Base-by-base conservation (phyloP, 2,113 vertebrate species). In the Rhinichthys klamathensis region DNA sequence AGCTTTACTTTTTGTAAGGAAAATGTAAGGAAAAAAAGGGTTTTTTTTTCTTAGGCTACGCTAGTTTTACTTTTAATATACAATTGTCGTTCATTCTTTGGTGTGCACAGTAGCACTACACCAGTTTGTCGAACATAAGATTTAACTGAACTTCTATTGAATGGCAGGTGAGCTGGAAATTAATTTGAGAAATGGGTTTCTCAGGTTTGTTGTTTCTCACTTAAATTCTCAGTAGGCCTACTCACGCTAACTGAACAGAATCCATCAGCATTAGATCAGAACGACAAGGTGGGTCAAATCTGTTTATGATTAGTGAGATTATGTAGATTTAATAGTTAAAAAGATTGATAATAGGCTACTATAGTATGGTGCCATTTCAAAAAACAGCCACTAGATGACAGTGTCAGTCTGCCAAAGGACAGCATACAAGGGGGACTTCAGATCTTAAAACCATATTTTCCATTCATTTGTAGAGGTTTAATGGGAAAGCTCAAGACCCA, bases 351-450 rank as follows among this genome's bases (percentile, higher is more conserved):
- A 67, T 46, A 11, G 13, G 12, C 12, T 12, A 10, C 27, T 74
- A 12, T 2, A 27, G 41, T 74, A 41, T 15, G 25, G 25, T 79
- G 78, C 54, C 58, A 27, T 81, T 86, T 15, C n/a, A 2, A 15
- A 51, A 16, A 51, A 8, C 27, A n/a, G 21, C 88, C 92, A 88
- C 88, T 89, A 93, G 94, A 89, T 91, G 92, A 92, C 77, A 67
- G 54, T 51, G 0, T 70, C 4, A 30, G 84, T 2, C 70, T 21
- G 21, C 80, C 54, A 16, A 82, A 86, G 82, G 61, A 38, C 27
- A 38, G 35, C 54, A 38, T 41, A 9, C 41, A 84, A n/a, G 10
- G 79, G 44, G 49, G 80, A 67, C 2, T 13, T 81, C 8, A 51
- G 18, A 51, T 32, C 30, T 4, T 6, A 6, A 41, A 23, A 27